Conservation (phyloP, 2,113 vertebrate species). For the Corvus moneduloides region DNA sequence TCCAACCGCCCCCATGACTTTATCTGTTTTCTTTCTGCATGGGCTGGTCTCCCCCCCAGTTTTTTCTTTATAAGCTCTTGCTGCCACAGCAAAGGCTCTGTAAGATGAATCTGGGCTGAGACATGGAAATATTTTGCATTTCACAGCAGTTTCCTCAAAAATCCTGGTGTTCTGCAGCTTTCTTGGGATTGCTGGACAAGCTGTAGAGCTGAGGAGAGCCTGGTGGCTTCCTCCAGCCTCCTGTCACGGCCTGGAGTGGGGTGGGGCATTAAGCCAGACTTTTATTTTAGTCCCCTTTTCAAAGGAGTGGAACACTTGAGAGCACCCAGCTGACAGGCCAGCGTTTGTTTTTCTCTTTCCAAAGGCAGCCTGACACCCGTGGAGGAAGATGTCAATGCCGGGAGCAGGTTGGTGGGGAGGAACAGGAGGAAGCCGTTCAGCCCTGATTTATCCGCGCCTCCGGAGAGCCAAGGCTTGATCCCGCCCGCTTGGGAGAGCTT, state of each 20-base stretch:
- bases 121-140: not conserved
- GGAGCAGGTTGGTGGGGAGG: constrained; percentile 35
- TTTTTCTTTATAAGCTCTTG: not conserved
- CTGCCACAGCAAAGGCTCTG: not conserved
- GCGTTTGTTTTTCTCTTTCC: not conserved
- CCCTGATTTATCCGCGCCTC: not conserved
- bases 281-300: not conserved
- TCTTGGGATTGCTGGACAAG: not conserved
- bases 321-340: not conserved
- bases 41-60: accelerated
- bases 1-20: not conserved
- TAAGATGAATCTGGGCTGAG: not conserved
- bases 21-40: not conserved
- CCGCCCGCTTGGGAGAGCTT: not conserved
- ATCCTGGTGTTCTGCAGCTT: not conserved
- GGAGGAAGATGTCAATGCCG: not conserved
- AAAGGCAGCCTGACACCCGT: not conserved
- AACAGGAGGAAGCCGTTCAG: not conserved
- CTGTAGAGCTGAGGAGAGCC: not conserved
- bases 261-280: not conserved
- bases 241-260: not conserved
- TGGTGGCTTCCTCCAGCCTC: not conserved
- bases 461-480: not conserved
- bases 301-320: not conserved
- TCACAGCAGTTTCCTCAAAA: not conserved